Base-by-base conservation (phyloP, 2,797 vertebrate genomes). In the Hafferia zeledoni region DNA sequence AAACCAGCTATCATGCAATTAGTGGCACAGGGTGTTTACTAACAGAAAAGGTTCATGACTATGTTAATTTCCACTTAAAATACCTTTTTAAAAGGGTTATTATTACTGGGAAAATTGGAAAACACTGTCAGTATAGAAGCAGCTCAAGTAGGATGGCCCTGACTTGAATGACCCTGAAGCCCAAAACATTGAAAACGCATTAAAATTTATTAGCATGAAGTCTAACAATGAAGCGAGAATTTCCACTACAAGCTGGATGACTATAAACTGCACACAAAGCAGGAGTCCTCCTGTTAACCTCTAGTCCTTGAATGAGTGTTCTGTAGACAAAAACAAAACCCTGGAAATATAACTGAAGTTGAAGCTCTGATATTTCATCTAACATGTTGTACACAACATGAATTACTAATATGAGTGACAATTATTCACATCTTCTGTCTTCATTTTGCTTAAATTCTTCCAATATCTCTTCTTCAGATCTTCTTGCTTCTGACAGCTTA, bases 211-310 rank as follows among this genome's bases (percentile, higher is more conserved):
- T 91, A 94, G 53, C 57, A 71, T 61, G 61, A 89, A 90, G 53
- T 43, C 27, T 31, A 91, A 88, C 61, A 90, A 81, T 23, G 35
- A 83, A 85, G 64, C 14, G 39, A 74, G 43, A 87, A 91, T 71
- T 87, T 93, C 69, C 87, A 83, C 72, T 90, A 44, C n/a, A 89
- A 91, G 17, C n/a, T 78, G 53, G 24, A 67, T 43, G 64, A 68
- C 57, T 87, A 83, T 70, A 91, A 92, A 74, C 44, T 78, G 89
- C 43, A 85, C 91, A 87, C 71, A 95, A 93, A 87, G 79, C 53
- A 83, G 18, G 53, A 95, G 69, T 65, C 53, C 50, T 95, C 77
- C 46, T 1, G 2, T 9, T 9, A 86, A 86, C 72, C 61, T 83
- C 75, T 71, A 94, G 84, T 74, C 89, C 82, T 75, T 93, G 76